Conservation (phyloP, 2,888 invertebrate genomes). For the Willowsia nigromaculata region DNA sequence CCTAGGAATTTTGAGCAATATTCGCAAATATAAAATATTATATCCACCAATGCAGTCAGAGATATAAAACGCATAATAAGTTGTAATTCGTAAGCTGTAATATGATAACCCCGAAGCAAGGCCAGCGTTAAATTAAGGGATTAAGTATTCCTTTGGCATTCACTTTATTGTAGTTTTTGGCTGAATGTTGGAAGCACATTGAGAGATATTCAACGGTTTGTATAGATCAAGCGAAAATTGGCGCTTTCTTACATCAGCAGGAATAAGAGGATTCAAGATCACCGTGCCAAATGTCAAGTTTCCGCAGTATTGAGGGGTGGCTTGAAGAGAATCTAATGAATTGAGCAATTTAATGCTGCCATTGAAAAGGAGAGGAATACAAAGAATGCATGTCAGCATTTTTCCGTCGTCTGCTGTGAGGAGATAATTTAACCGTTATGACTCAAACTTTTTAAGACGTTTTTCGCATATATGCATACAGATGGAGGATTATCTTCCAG, state of each 20-base stretch:
- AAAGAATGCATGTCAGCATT: background rate
- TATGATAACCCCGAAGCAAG: background rate
- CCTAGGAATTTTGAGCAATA: background rate
- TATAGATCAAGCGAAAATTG: background rate
- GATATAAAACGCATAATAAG: background rate
- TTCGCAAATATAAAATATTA: background rate
- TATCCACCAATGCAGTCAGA: background rate
- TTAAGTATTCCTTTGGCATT: conserved; percentile 29
- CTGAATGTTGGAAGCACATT: background rate
- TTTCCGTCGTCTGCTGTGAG: background rate
- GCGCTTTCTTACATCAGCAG: conserved; percentile 13
- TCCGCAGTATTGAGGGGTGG: background rate
- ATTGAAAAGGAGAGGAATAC: background rate
- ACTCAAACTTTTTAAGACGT: background rate
- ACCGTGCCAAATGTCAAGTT: conserved; percentile 15
- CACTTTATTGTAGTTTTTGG: background rate
- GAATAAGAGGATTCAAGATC: background rate
- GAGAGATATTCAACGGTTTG: background rate
- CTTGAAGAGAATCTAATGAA: background rate
- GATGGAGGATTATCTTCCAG: background rate
- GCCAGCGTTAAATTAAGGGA: conserved; percentile 13
- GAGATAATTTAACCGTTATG: background rate
- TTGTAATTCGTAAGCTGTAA: background rate
- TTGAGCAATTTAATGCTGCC: background rate
- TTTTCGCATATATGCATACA: conserved; percentile 21